Percentiles rank a stretch among this genome's conserved stretches.
These are phyloP conservation scores for Orgyia antiqua DNA, from an alignment of 2,888 invertebrate species.

Conservation along the genomic window DNA sequence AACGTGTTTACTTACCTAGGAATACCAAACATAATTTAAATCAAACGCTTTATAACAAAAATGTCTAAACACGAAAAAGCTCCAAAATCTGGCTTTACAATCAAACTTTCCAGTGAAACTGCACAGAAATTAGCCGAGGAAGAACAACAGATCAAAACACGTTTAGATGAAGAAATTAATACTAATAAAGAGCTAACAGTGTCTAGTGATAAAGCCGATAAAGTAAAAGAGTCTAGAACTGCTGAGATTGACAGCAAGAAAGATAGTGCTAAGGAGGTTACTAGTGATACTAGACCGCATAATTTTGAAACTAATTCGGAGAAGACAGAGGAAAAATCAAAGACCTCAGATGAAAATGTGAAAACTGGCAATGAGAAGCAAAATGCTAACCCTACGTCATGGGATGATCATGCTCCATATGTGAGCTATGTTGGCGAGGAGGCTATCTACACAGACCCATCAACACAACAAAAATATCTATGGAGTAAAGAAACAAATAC, in stretches of 20 bases:
- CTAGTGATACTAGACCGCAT: constrained; percentile 3
- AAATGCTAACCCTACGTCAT: constrained; percentile 24
- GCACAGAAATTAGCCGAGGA: constrained; percentile 64
- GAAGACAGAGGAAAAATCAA: not conserved
- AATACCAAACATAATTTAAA: no score
- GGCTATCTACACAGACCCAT: constrained; percentile 87
- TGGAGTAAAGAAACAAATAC: constrained; percentile 77
- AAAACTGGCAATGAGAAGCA: constrained; percentile 1
- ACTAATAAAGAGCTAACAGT: constrained; percentile 5
- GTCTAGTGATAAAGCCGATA: constrained; percentile 4
- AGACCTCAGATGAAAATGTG: constrained; percentile 1
- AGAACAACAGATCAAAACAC: constrained; percentile 36
- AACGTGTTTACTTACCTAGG: no score
- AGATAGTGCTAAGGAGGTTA: constrained; percentile 4
- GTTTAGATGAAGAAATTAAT: constrained; percentile 8
- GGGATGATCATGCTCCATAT: constrained; percentile 76
- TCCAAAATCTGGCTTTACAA: constrained; percentile 61
- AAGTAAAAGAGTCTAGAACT: not conserved
- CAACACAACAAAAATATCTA: constrained; percentile 81
- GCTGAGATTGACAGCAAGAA: constrained; percentile 4
- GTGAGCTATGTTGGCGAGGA: constrained; percentile 83
- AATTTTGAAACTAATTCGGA: constrained; percentile 3
- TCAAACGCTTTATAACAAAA: constrained; percentile 4
- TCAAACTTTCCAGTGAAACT: constrained; percentile 68
- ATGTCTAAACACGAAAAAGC: constrained; percentile 53